Evolutionary conservation across 2,113 vertebrate genomes (phyloP), one percentile per base, ranked within the genome.

Genomic region (Cyrtonyx montezumae): DNA sequence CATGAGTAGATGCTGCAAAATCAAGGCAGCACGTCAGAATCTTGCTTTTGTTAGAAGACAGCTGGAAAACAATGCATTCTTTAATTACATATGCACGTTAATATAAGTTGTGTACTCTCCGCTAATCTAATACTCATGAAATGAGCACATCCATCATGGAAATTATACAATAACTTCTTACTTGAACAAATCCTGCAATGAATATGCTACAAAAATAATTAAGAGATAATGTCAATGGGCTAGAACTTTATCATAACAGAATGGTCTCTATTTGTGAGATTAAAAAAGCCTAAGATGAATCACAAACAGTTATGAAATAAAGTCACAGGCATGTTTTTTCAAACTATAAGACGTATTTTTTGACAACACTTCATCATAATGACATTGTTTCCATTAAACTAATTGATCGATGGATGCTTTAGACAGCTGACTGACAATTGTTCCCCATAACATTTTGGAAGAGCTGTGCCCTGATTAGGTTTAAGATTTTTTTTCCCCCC

Each of bases 141-240:
- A 97, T 96, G 95, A 98, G 95, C 88, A 92, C 79, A 95, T 97
- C 96, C 89, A 94, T 97, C 97, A 95, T 55, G 45, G 80, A 97
- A 97, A 94, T 97, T 95, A 96, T 95, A 77, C 69, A 90, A 94
- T 91, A 96, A 94, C 83, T 94, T 95, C 84, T 97, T 94, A 90
- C 67, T 94, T 86, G 79, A 90, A 91, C 94, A 94, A 97, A 96
- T 95, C 93, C 92, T 90, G 36, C 89, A 62, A 96, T 76, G 92
- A 96, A 96, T 96, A 91, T 73, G 68, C 95, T 95, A 91, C 74
- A 92, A 89, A 97, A 96, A 96, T 95, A 97, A 97, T 97, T 97
- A 97, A 96, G 79, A 92, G 89, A 95, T 74, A 94, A 93, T 67
- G 43, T 80, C 83, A 91, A 34, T 79, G 90, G 70, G 79, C 23